Conservation (phyloP, 2,888 invertebrate genomes). For the Lasioglossum zephyrum region DNA sequence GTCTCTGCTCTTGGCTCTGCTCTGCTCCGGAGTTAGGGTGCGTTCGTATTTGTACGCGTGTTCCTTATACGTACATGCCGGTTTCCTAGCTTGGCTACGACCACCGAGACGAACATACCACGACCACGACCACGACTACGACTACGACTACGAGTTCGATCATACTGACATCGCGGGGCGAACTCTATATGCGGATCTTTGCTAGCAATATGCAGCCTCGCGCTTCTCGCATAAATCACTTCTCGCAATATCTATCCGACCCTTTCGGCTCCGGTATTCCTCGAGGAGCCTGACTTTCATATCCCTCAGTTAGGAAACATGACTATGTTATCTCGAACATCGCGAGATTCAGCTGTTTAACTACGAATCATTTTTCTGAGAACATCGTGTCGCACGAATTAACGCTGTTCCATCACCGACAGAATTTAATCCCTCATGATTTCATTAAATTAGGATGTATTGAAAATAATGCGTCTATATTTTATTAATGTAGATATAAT, state of each 20-base stretch:
- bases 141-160: conserved; percentile 51
- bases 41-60: background rate
- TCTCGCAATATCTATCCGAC: conserved; percentile 80
- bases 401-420: too few species aligned
- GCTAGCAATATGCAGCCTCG: conserved; percentile 79
- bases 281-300: conserved; percentile 72
- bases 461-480: too few species aligned
- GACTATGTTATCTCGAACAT: conserved; percentile 12
- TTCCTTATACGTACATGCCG: background rate
- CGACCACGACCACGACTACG: background rate
- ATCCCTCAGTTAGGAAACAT: conserved; percentile 47
- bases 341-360: conserved; percentile 15
- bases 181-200: conserved; percentile 64
- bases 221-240: conserved; percentile 80
- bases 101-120: background rate
- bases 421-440: too few species aligned
- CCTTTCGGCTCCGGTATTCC: conserved; percentile 61
- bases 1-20: conserved; percentile 7
- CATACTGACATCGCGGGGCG: conserved; percentile 34
- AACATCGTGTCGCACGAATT: background rate
- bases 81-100: background rate
- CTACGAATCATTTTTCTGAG: conserved; percentile 1
- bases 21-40: background rate
- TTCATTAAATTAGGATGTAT: too few species aligned
- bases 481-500: too few species aligned